Percentiles rank a stretch among this genome's conserved stretches.
phyloP scores from a whole-genome alignment of 2,888 invertebrate genomes.

The Napeogenes sylphis region DNA sequence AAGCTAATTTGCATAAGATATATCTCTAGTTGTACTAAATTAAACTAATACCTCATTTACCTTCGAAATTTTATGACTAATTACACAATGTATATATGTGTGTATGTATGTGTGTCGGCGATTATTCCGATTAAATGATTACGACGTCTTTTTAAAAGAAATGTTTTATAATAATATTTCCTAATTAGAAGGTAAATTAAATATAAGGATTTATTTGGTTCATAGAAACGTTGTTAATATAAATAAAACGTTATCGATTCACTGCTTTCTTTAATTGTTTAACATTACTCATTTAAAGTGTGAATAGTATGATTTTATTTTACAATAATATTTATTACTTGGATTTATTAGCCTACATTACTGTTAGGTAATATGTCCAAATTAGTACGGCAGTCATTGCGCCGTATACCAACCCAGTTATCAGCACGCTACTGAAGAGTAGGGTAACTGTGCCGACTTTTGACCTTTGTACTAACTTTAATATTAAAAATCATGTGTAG shows the following conservation, averaged over 20 bases:
- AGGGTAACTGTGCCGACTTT: not conserved
- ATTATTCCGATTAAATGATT: not conserved
- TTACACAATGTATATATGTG: not conserved
- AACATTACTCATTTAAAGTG: no score
- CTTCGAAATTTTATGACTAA: not conserved
- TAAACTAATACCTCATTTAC: slow-evolving; percentile 4
- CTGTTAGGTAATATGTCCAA: not conserved
- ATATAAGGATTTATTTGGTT: no score
- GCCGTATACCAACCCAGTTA: not conserved
- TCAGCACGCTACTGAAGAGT: not conserved
- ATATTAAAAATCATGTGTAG: not conserved
- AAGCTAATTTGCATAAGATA: slow-evolving; percentile 23
- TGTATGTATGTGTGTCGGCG: no score
- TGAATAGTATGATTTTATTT: no score
- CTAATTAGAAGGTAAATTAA: no score
- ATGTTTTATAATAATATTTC: no score
- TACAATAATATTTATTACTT: no score
- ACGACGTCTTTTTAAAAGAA: no score
- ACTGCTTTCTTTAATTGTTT: no score
- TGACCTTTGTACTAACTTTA: not conserved
- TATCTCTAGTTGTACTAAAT: slow-evolving; percentile 8
- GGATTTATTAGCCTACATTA: no score
- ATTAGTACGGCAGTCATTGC: not conserved
- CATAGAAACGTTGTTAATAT: no score
- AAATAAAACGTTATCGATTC: no score